Base-by-base conservation (phyloP, 2,888 invertebrate species). In the Rotaria macrura region DNA sequence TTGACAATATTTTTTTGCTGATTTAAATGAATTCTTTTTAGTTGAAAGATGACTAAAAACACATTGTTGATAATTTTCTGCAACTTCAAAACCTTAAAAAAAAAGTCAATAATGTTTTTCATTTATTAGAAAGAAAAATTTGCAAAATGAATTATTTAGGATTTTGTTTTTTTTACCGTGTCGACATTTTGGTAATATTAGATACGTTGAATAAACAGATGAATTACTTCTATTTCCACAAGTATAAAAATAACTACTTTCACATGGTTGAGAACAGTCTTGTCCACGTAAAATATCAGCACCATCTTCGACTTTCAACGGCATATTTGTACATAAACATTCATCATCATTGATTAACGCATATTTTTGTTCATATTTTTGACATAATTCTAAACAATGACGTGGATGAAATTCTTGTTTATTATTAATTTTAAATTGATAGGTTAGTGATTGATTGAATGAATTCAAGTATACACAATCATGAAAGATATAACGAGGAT, bases 341-440 rank as follows among this genome's bases (percentile, higher is more conserved):
- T 10, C 34, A n/a, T 38, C 3, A 43, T 43, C 17, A n/a, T 79
- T 40, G 20, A 79, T 43, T 12, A 79, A n/a, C 14, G 79, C 43
- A 79, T 79, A 79, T 79, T 79, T 79, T 14, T 79, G 79, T 43
- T 79, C 3, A 79, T 79, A 79, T 25, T 40, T 79, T n/a, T 40
- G 12, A 79, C 79, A 79, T 20, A 79, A 43, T 43, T 17, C 25
- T 43, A 79, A 79, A 43, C 79, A 79, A 79, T 79, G 14, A 10
- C 43, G 40, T 12, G 79, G 79, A 79, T 79, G 79, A 40, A 43
- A 12, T 43, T 43, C 25, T 43, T n/a, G 10, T 1, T 17, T 14
- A 65, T 38, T 20, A 1, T 20, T 25, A 4, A 79, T 6, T 25
- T 25, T 43, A n/a, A 79, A 79, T 25, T 79, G 43, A 43, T 43